phyloP scores from a whole-genome alignment of 2,113 vertebrate genomes.

The Podocnemis expansa region DNA sequence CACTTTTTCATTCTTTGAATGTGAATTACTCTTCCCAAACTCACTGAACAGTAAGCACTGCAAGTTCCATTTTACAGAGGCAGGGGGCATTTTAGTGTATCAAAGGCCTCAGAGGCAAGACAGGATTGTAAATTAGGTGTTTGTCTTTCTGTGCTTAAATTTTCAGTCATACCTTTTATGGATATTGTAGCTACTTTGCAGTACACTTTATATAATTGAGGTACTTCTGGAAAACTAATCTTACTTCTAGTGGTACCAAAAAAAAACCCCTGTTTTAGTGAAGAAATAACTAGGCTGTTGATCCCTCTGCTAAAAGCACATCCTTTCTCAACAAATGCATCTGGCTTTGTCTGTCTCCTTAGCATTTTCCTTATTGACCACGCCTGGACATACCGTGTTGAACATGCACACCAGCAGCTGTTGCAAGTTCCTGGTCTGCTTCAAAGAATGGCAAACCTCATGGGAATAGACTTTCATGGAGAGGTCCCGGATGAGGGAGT shows the following conservation, averaged over 20 bases:
- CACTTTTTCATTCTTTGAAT: slow-evolving; percentile 20
- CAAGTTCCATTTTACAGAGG: neutral
- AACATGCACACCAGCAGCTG: slow-evolving; percentile 86
- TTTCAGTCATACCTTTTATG: neutral
- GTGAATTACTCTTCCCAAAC: neutral
- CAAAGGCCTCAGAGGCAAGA: neutral
- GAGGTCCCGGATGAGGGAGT: slow-evolving; percentile 82
- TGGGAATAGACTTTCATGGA: slow-evolving; percentile 89
- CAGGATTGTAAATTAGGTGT: neutral
- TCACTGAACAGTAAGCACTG: neutral
- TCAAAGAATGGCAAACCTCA: slow-evolving; percentile 88
- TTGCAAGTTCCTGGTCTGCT: slow-evolving; percentile 86
- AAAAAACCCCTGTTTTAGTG: neutral
- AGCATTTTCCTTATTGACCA: slow-evolving; percentile 95
- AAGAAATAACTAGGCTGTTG: neutral
- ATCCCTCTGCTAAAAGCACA: rapidly evolving
- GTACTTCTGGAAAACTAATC: neutral
- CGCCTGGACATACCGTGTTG: slow-evolving; percentile 89
- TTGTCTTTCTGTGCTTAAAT: neutral
- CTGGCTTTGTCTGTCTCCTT: neutral
- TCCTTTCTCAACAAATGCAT: rapidly evolving
- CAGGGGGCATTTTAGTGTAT: neutral
- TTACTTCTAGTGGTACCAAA: rapidly evolving
- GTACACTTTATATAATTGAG: neutral
- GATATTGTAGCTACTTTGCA: neutral